These are phyloP conservation scores for Tipula helvola DNA, from an alignment of 2,888 invertebrate species.

Conservation along the genomic window DNA sequence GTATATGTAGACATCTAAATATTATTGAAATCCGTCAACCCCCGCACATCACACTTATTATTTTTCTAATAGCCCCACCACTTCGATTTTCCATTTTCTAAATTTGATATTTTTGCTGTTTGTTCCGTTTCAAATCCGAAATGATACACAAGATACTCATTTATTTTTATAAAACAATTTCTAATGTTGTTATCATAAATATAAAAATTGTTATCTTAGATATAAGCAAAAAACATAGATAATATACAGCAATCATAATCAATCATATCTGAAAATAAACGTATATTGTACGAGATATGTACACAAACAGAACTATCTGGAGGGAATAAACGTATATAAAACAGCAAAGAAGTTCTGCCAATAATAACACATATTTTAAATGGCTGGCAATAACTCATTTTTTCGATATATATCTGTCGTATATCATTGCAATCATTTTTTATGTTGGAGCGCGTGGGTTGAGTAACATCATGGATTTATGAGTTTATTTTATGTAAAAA, in stretches of 20 bases:
- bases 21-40: neutral
- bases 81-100: neutral
- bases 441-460: neutral
- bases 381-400: neutral
- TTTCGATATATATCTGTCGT: neutral
- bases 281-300: neutral
- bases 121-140: neutral
- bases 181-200: neutral
- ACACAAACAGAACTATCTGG: neutral
- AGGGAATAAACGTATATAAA: neutral
- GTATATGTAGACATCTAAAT: neutral
- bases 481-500: neutral
- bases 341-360: neutral
- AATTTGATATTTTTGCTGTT: neutral
- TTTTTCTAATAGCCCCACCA: neutral
- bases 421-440: neutral
- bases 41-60: neutral
- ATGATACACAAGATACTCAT: slow-evolving; percentile 4
- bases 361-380: neutral
- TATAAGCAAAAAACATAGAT: neutral
- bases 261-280: neutral
- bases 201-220: neutral
- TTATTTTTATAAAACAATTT: neutral
- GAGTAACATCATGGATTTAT: neutral
- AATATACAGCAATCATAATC: neutral